Conservation (phyloP, 2,797 vertebrate species). For the Hybognathus amarus region DNA sequence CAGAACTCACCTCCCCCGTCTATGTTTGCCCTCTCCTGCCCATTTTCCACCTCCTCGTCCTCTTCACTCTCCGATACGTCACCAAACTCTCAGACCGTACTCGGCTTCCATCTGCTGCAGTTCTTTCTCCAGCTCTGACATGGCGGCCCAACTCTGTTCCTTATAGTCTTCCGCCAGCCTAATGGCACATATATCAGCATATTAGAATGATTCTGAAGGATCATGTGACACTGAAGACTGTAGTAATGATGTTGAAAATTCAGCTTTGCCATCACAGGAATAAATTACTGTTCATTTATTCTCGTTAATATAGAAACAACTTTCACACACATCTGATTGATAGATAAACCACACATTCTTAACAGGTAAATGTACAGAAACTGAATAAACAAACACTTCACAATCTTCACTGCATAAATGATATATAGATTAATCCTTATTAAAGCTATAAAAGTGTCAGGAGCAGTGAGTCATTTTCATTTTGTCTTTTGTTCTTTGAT, state of each 20-base stretch:
- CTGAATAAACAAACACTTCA: too few species aligned
- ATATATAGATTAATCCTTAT: too few species aligned
- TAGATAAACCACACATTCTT: background rate
- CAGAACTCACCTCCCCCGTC: conserved; percentile 77
- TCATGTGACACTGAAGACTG: background rate
- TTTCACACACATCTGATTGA: background rate
- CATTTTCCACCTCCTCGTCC: conserved; percentile 71
- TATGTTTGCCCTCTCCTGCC: conserved; percentile 66
- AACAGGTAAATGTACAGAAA: too few species aligned
- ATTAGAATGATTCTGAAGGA: background rate
- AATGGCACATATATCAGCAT: background rate
- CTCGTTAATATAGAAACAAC: background rate
- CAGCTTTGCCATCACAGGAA: background rate
- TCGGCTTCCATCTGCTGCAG: conserved; percentile 94
- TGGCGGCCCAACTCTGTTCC: conserved; percentile 94
- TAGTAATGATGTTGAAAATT: background rate
- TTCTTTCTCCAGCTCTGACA: conserved; percentile 92
- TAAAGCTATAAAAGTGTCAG: too few species aligned
- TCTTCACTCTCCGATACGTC: conserved; percentile 84
- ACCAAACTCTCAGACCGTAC: conserved; percentile 91
- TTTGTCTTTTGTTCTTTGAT: too few species aligned
- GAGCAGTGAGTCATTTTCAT: too few species aligned
- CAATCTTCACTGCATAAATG: too few species aligned
- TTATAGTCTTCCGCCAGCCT: conserved; percentile 91
- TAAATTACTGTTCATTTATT: background rate